These are phyloP conservation scores for Drosophila cracens DNA, from an alignment of 2,888 invertebrate genomes.

Conservation along the genomic window DNA sequence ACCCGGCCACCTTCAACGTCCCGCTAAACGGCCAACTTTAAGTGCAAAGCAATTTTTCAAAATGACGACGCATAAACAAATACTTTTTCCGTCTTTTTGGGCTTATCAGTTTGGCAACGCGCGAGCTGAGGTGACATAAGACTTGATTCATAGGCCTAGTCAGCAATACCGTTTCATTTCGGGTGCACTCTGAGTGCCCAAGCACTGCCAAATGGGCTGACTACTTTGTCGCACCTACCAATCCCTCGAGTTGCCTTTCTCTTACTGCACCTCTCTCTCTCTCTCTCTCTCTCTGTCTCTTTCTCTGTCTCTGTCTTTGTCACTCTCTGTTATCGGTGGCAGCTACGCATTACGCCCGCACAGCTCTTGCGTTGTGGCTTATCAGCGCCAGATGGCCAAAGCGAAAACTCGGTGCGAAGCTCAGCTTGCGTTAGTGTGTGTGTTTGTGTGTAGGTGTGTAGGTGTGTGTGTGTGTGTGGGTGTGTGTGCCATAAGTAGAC, in stretches of 20 bases:
- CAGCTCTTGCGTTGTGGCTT: constrained; percentile 33
- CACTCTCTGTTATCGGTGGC: constrained; percentile 48
- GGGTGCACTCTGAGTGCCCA: constrained; percentile 52
- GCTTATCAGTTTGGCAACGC: constrained; percentile 59
- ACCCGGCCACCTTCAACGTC: not conserved
- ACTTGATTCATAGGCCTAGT: constrained; percentile 40
- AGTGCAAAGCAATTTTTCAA: constrained; percentile 71
- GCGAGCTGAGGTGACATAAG: constrained; percentile 24
- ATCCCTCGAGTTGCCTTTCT: too few species aligned
- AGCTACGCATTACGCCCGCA: constrained; percentile 69
- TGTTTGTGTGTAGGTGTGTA: not conserved
- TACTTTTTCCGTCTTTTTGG: constrained; percentile 35
- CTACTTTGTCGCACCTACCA: too few species aligned
- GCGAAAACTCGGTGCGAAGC: constrained; percentile 34
- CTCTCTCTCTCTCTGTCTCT: not conserved
- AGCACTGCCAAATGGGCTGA: constrained; percentile 21
- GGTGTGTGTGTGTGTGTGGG: not conserved
- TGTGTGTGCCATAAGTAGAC: not conserved
- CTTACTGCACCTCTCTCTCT: not conserved
- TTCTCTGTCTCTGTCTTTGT: not conserved
- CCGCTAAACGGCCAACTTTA: constrained; percentile 16
- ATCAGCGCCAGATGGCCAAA: constrained; percentile 71
- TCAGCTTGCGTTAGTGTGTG: constrained; percentile 15
- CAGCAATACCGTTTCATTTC: not conserved
- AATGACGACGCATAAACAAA: constrained; percentile 65